Conservation (phyloP, 2,888 invertebrate genomes). For the Steinernema scapterisci region DNA sequence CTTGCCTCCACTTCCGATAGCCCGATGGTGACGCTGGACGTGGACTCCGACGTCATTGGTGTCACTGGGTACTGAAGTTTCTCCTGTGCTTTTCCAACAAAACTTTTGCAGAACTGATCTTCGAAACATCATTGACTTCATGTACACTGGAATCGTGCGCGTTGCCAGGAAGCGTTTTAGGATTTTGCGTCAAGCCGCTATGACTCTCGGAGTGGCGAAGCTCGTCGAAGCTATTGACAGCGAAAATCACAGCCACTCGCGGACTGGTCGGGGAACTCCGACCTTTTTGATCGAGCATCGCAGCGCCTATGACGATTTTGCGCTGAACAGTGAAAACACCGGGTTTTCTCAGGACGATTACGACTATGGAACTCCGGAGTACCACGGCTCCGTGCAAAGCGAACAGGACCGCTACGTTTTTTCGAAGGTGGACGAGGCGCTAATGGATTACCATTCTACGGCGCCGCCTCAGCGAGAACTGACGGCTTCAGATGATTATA, state of each 20-base stretch:
- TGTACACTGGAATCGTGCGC: constrained; percentile 44
- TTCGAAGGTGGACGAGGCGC: constrained; percentile 33
- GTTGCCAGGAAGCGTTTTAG: constrained; percentile 34
- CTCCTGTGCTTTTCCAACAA: background rate
- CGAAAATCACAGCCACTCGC: background rate
- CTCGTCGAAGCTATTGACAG: constrained; percentile 34
- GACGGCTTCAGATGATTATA: constrained; percentile 43
- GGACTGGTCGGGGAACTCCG: background rate
- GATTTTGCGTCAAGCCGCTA: constrained; percentile 30
- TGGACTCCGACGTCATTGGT: constrained; percentile 38
- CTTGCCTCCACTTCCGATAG: constrained; percentile 25
- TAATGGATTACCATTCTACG: constrained; percentile 7
- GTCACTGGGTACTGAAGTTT: constrained; percentile 31
- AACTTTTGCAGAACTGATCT: constrained; percentile 40
- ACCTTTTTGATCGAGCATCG: background rate
- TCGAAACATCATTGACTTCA: constrained; percentile 45
- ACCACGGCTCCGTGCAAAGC: background rate
- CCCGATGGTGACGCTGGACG: constrained; percentile 36
- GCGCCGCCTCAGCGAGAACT: background rate
- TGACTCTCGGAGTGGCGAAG: constrained; percentile 33
- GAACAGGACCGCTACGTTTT: constrained; percentile 17
- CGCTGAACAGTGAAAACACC: background rate
- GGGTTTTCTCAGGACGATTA: background rate
- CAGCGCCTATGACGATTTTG: constrained; percentile 4
- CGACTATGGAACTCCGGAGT: background rate